Base-by-base conservation (phyloP, 1,140 invertebrate species). In the Heterodera carotae region DNA sequence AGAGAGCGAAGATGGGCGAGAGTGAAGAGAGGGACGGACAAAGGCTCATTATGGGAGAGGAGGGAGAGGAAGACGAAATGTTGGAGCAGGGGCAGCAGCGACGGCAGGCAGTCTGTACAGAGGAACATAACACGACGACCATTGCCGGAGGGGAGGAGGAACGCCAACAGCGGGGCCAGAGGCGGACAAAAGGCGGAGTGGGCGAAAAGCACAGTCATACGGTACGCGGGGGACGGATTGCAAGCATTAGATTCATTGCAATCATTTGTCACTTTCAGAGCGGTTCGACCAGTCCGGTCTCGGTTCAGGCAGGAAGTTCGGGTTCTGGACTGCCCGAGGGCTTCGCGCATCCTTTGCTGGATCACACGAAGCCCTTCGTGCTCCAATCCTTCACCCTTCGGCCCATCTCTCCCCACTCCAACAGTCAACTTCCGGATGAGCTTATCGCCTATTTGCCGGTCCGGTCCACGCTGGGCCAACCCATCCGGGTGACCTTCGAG, bases 191-290 rank as follows among this genome's bases (percentile, higher is more conserved):
- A 29, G 79, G 25, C 18, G 56, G 8, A 18, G 67, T 62, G 22
- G 79, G 77, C n/a, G 79, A 81, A 60, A 81, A 81, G 43, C 79
- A 81, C 59, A 81, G 78, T 39, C 79, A 81, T 71, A 81, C 79
- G 43, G 79, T 81, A 68, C 5, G 71, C 34, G 22, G 31, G 15
- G 31, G 1, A 39, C 34, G 29, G 66, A 25, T n/a, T 25, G 18
- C 7, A 43, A 56, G 48, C 4, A 15, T 22, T 56, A 31, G 8
- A 36, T 22, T 76, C 5, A 72, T 25, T 56, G 15, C 10, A 66
- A 62, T 78, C 27, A 22, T 29, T 53, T 31, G 5, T 25, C 60
- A 0, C 64, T 79, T 81, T 80, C 72, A 81, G 79, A 81, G 78
- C 56, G 79, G 79, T 22, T 81, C 79, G 22, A 71, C 79, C 4